Evolutionary conservation across 2,888 invertebrate species (phyloP), one percentile per base, ranked within the genome.

Genomic region (Dynastes maya): DNA sequence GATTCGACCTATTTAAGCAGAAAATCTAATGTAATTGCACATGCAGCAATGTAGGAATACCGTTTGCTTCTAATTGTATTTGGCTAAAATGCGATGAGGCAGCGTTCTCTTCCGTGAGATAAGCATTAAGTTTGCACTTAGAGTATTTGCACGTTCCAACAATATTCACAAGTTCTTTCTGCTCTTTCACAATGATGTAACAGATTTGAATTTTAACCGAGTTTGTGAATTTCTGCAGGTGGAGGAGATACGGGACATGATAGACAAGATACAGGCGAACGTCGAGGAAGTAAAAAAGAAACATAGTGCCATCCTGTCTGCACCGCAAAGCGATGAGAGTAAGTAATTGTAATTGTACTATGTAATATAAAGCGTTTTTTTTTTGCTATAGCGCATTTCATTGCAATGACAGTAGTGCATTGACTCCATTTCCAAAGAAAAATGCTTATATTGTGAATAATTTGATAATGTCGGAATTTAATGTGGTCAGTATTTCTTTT

Each of bases 201-300:
- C 51, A 51, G 13, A 53, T 68, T 37, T 68, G 9, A 45, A 16
- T 55, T 37, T 58, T 77, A 58, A 67, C 22, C 40, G 55, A 55
- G 58, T 67, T 77, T 61, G 29, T 78, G 6, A 82, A 86, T 89
- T 89, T 68, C 37, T 22, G 29, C 89, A 97, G 97, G 98, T 99
- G 90, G 99, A 99, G 91, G 99, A 99, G 92, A 99, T 99, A 90
- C 95, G 99, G 87, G 98, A 97, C 91, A 99, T 98, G 97, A 99
- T 99, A 92, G 99, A 99, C 90, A 97, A 97, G 92, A 99, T 99
- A 89, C 98, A 98, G 90, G 95, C 96, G 87, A 99, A 98, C 93
- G 99, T 99, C 84, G 99, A 99, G 89, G 98, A 99, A 90, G 99
- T 99, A 81, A 99, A 99, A 94, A 98, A 98, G 93, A 98, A 98